Evolutionary conservation across 1,140 invertebrate species (phyloP), one percentile per base, ranked within the genome.

Genomic region (Panonychus citri): DNA sequence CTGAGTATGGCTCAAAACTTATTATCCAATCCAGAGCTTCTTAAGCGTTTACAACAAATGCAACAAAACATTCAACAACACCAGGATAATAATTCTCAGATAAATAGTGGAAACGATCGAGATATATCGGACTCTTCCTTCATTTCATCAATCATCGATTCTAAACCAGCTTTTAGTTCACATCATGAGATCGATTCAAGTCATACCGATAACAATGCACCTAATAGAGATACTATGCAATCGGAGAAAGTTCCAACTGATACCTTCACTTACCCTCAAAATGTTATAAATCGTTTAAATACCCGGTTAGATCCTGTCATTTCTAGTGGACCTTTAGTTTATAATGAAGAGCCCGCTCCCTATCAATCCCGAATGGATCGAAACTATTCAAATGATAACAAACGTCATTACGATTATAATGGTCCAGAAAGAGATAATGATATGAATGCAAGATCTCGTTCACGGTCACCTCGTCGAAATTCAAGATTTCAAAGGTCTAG

Each of bases 11-110:
- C 67, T 8, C 69, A 70, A 57, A 71, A 66, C 59, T 64, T 85
- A 61, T 68, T 85, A 56, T 77, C 76, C 53, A 82, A 84, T 68
- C 80, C 80, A 2, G 73, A 79, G 68, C 76, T 84, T 37, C 65
- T 84, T 56, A 73, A 78, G 27, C 80, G 82, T 59, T 67, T 83
- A 7, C 79, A 66, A 52, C 70, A 71, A 59, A 51, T 51, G 49
- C 49, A 51, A 24, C 49, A 51, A 51, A 51, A 21, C 10, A 51
- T 51, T 12, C 49, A 51, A 30, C 49, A 51, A 51, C 24, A 51
- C 27, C 49, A 51, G 15, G 49, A 51, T 10, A 12, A 21, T 26
- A 25, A 30, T 27, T 27, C 24, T 2, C 26, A 25, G 19, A 17
- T 27, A 28, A 27, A 25, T 27, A 30, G 25, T 51, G 49, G 49